Evolutionary conservation across 2,113 vertebrate genomes (phyloP).

Genomic region (Sinocyclocheilus maitianheensis): DNA sequence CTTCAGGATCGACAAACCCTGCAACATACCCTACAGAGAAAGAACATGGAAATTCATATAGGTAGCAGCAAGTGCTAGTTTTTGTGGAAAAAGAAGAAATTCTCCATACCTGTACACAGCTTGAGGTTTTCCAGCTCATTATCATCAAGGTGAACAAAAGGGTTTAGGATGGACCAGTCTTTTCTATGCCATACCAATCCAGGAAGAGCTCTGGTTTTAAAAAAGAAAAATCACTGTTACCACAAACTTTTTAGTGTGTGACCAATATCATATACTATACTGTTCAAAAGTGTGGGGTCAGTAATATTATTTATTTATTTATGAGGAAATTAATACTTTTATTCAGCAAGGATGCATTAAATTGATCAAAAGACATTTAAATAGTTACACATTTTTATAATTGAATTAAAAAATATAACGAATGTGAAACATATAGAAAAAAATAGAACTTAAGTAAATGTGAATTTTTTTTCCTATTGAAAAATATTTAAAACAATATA

Average conservation of each 20-base stretch:
- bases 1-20: slow-evolving; percentile 88
- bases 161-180: slow-evolving; percentile 93
- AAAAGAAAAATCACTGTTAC: not conserved
- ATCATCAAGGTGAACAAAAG: slow-evolving; percentile 84
- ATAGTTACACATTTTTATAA: not conserved
- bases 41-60: slow-evolving; percentile 9
- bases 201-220: slow-evolving; percentile 81
- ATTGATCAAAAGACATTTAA: not conserved
- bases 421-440: no score
- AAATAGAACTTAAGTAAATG: no score
- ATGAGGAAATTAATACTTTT: no score
- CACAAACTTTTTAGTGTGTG: not conserved
- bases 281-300: not conserved
- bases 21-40: slow-evolving; percentile 83
- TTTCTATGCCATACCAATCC: slow-evolving; percentile 92
- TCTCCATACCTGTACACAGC: slow-evolving; percentile 81
- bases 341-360: not conserved
- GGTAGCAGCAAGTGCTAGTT: not conserved
- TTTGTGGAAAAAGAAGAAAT: not conserved
- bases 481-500: no score
- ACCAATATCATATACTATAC: not conserved
- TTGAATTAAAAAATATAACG: no score
- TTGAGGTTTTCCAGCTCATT: slow-evolving; percentile 87
- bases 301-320: not conserved
- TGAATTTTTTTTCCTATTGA: no score